These are phyloP conservation scores for Clitarchus hookeri DNA, from an alignment of 2,888 invertebrate species.

Conservation along the genomic window DNA sequence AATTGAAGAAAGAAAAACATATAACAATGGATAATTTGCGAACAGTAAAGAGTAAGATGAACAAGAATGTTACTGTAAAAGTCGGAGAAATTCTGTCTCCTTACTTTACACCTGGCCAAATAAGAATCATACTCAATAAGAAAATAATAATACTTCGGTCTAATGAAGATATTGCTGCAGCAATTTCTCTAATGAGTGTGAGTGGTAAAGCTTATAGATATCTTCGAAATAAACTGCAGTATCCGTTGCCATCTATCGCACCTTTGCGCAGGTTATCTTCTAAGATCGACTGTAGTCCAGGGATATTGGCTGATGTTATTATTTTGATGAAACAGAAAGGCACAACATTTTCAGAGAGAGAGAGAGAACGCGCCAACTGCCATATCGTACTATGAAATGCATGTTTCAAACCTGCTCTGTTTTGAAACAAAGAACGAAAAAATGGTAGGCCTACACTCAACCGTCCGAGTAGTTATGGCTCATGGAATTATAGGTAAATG, in stretches of 20 bases:
- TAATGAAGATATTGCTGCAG: constrained; percentile 28
- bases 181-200: constrained; percentile 26
- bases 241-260: constrained; percentile 34
- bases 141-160: constrained; percentile 22
- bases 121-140: constrained; percentile 19
- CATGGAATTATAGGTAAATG: constrained; percentile 45
- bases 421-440: no score
- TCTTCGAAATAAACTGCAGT: constrained; percentile 22
- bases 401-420: constrained; percentile 40
- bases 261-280: constrained; percentile 43
- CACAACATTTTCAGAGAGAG: no score
- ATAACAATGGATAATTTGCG: not conserved
- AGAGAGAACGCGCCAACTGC: no score
- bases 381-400: constrained; percentile 47
- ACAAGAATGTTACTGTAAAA: not conserved
- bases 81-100: not conserved
- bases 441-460: no score
- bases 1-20: not conserved
- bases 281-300: constrained; percentile 44
- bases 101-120: constrained; percentile 29
- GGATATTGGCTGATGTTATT: no score
- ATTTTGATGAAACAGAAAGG: no score
- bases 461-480: constrained; percentile 46
- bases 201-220: constrained; percentile 27
- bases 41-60: not conserved